Evolutionary conservation across 2,888 invertebrate genomes (phyloP).

Genomic region (Drosophila melanosoma): DNA sequence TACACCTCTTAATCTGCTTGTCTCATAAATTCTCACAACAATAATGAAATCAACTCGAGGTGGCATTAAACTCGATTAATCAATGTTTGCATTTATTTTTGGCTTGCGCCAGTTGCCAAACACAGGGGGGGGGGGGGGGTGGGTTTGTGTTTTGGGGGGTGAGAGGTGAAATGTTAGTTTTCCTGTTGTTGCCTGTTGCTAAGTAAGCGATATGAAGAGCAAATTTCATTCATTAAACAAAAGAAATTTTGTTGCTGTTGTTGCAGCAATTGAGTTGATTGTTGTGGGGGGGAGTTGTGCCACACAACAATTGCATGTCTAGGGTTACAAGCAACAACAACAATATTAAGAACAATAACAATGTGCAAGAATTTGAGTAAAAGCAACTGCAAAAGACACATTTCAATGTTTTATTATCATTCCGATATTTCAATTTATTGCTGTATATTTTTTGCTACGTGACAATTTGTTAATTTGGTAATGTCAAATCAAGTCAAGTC

Average conservation of each 20-base stretch:
- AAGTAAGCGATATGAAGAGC: slow-evolving; percentile 59
- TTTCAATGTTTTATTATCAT: slow-evolving; percentile 21
- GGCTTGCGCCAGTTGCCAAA: slow-evolving; percentile 1
- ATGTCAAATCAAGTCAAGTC: slow-evolving; percentile 2
- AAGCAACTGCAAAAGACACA: slow-evolving; percentile 27
- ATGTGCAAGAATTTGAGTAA: slow-evolving; percentile 16
- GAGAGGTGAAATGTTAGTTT: not conserved
- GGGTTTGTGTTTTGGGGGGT: not conserved
- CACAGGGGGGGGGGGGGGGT: no score
- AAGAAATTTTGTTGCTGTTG: slow-evolving; percentile 29
- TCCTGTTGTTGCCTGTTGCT: slow-evolving; percentile 14
- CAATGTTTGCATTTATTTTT: slow-evolving; percentile 74
- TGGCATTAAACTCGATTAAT: slow-evolving; percentile 77
- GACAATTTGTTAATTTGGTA: slow-evolving; percentile 79
- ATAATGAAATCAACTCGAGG: slow-evolving; percentile 66
- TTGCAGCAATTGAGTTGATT: slow-evolving; percentile 75
- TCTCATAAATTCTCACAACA: slow-evolving; percentile 67
- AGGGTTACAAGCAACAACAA: slow-evolving; percentile 56
- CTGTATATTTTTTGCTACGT: slow-evolving; percentile 68
- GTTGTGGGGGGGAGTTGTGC: slow-evolving; percentile 26
- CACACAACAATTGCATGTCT: slow-evolving; percentile 61
- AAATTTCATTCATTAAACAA: slow-evolving; percentile 73
- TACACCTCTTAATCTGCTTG: slow-evolving; percentile 7
- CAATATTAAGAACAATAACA: slow-evolving; percentile 17
- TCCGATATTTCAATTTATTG: slow-evolving; percentile 14